Evolutionary conservation across 37 sponge, comb jelly and placozoan species (phyloP), one percentile per base, ranked within the genome.

Genomic region (Ianthella basta): DNA sequence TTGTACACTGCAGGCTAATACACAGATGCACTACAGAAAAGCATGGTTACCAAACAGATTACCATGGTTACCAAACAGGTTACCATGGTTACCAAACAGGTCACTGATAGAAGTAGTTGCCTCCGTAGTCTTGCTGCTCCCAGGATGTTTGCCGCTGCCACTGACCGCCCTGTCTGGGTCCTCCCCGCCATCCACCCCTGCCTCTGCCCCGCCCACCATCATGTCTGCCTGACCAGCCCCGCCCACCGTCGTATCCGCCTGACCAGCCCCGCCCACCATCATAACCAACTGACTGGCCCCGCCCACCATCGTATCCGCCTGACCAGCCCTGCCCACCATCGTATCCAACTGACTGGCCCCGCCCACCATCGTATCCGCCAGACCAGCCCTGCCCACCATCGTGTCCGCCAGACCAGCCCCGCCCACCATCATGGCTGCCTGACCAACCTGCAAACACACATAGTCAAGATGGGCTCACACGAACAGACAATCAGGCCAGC

Each of bases 241-340:
- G 81, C 25, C 63, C 32, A 13, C 60, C 40, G 5, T 65, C 61
- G 78, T 34, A 12, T 74, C 70, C 40, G 12, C 57, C 40, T 8
- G n/a, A n/a, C n/a, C 79, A 8, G 21, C 85, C 72, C 29, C 40
- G 69, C 29, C 66, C 70, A 35, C 79, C 81, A 24, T 90, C 60
- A 0, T 33, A 16, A 15, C 80, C 85, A 65, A 81, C 85, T 15
- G 80, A 23, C 15, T 87, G 60, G 25, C 84, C 60, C 14, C 20
- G 80, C 21, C 59, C 25, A 34, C 57, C 59, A 23, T 60, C 59
- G 72, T 24, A 41, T 70, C 66, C 33, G n/a, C 55, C 35, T n/a
- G 16, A n/a, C n/a, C 79, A 8, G 21, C 85, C 72, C 29, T 33
- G 69, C 29, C 66, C 70, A 35, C 79, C 81, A 24, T 90, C 60